Evolutionary conservation across 2,113 vertebrate species (phyloP), one percentile per base, ranked within the genome.

Genomic region (Myodes glareolus): DNA sequence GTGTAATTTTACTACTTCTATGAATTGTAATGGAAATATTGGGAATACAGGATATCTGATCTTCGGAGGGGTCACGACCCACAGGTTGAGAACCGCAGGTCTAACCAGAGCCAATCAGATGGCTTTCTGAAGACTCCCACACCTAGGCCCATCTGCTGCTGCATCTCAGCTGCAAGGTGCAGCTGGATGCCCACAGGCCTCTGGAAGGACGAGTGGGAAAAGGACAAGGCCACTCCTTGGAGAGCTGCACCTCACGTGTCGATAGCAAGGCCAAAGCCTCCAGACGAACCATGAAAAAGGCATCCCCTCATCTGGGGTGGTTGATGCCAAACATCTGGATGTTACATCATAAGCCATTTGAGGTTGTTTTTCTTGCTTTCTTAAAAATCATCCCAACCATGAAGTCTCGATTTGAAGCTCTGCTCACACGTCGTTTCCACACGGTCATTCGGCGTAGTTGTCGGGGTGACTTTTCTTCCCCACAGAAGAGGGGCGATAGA

Each of bases 251-350:
- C 13, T 61, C 4, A 0, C 7, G 29, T 29, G 29, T 80, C 91
- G 84, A 68, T 0, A 31, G 61, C 0, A 29, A 96, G 90, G 82
- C 87, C 91, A 81, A 47, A 90, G 80, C 75, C 12, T 93, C 70
- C 94, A 82, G 58, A 88, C 7, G 84, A 93, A 73, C 45, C 61
- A 42, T 33, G 76, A 75, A 90, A 94, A 94, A 73, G 27, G 61
- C 76, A 85, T 55, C 85, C 70, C 85, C 14, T 97, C 96, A 65
- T 85, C 94, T 93, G 84, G 82, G 42, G 84, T 61, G 39, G 61
- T 13, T 82, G 94, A 91, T 21, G 95, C 68, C 90, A 92, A 97
- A 96, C 98, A 98, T 97, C 97, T 97, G 97, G 88, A 90, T 52
- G 27, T 95, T 96, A 92, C 88, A 45, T 90, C 97, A 95, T 76